A percentile compares a stretch with the other conserved stretches of the same genome.
Evolutionary conservation across 2,113 vertebrate genomes (phyloP).

Genomic region (Cebus imitator): DNA sequence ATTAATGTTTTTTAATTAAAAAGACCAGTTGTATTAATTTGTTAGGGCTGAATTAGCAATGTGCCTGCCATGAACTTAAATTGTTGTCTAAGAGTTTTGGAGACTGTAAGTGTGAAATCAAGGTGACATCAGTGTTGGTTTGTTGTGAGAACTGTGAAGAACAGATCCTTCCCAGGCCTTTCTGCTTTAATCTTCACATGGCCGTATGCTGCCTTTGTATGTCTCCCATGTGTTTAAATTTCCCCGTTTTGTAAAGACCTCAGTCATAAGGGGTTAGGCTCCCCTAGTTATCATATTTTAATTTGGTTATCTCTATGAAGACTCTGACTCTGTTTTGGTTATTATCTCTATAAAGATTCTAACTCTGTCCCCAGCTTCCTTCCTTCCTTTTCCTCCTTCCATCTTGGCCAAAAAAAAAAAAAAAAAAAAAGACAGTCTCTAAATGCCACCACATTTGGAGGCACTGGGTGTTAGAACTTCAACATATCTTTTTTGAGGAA

Average conservation of each 20-base stretch:
- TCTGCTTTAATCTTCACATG: background rate
- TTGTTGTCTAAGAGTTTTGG: background rate
- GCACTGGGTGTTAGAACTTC: background rate
- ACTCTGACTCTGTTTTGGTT: no score
- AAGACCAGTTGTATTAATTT: background rate
- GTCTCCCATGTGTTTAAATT: no score
- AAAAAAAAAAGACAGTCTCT: background rate
- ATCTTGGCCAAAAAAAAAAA: no score
- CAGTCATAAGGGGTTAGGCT: no score
- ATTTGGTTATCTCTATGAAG: no score
- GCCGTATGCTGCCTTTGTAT: background rate
- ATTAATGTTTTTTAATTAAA: background rate
- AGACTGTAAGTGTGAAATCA: background rate
- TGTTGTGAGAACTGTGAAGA: background rate
- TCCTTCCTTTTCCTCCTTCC: no score
- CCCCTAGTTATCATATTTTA: no score
- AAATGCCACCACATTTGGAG: background rate
- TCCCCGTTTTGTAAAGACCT: background rate
- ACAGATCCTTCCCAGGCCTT: background rate
- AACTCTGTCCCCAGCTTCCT: no score
- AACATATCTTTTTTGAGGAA: background rate
- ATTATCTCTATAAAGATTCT: no score
- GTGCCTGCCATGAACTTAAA: background rate
- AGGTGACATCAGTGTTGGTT: background rate
- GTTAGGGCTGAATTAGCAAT: background rate